phyloP scores from a whole-genome alignment of 2,888 invertebrate species.

The Trachelus troglodyta region DNA sequence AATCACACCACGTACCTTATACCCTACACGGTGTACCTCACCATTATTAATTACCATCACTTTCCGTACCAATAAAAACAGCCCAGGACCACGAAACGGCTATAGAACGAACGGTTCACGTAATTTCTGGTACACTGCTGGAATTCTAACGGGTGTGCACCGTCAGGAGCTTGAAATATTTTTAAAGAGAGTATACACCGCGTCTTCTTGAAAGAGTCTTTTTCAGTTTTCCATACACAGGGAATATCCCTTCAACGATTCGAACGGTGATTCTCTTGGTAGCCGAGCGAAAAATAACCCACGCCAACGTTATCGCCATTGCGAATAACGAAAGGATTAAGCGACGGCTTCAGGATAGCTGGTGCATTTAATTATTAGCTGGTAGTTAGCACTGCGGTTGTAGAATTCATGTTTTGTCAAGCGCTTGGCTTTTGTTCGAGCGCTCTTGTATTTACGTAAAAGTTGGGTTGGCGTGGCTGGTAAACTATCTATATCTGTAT shows the following conservation, averaged over 20 bases:
- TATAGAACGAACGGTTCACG: neutral
- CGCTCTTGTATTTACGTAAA: neutral
- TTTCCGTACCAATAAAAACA: slow-evolving; percentile 33
- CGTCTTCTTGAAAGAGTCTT: too few species aligned
- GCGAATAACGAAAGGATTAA: neutral
- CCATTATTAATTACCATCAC: slow-evolving; percentile 46
- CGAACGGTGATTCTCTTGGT: neutral
- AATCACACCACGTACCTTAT: slow-evolving; percentile 41
- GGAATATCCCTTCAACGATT: neutral
- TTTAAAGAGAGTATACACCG: too few species aligned
- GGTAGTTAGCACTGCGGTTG: neutral
- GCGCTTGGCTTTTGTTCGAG: neutral
- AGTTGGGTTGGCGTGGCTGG: neutral
- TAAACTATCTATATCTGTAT: neutral
- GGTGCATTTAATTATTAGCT: slow-evolving; percentile 1
- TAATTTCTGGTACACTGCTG: neutral
- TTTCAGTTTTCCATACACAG: neutral
- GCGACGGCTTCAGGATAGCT: neutral
- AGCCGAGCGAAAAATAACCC: neutral
- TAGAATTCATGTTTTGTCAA: neutral
- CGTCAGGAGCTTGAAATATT: neutral
- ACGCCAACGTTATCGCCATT: neutral
- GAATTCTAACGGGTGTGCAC: neutral
- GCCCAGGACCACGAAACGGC: slow-evolving; percentile 7
- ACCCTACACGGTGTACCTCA: slow-evolving; percentile 25